phyloP scores from a whole-genome alignment of 2,113 vertebrate species.

The Trogon surrucura region DNA sequence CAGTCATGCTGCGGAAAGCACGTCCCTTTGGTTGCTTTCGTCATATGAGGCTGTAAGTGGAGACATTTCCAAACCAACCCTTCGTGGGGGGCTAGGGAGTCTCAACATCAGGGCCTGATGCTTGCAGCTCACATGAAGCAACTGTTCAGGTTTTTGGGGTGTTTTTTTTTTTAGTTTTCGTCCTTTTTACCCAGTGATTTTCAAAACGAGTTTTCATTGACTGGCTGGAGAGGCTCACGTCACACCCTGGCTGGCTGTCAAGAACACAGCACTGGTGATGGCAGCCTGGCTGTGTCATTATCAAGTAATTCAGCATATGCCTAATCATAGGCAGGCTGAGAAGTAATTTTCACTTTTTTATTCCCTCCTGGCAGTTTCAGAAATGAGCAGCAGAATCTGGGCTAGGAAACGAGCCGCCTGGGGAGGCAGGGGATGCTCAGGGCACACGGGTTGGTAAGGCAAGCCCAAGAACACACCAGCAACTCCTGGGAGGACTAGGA shows the following conservation, averaged over 20 bases:
- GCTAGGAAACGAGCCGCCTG: not conserved
- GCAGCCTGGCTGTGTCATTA: not conserved
- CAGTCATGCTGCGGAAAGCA: accelerated
- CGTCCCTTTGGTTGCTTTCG: not conserved
- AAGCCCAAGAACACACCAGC: accelerated
- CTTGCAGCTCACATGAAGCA: not conserved
- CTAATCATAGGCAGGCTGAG: not conserved
- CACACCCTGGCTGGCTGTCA: not conserved
- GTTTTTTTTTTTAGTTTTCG: not conserved
- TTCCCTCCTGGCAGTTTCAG: not conserved
- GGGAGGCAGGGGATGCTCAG: not conserved
- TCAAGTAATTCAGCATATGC: not conserved
- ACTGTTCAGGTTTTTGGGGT: too few species aligned
- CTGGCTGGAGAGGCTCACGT: not conserved
- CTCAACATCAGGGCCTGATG: not conserved
- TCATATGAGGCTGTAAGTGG: not conserved
- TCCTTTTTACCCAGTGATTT: not conserved
- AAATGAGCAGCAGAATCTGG: not conserved
- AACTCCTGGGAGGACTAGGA: not conserved
- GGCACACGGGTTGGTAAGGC: accelerated
- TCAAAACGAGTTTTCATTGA: not conserved
- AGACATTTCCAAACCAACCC: not conserved
- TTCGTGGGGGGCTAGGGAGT: not conserved
- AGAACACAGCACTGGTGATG: not conserved
- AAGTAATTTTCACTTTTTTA: constrained; percentile 23